Percentiles rank a stretch among this genome's conserved stretches.
Evolutionary conservation across 2,113 vertebrate genomes (phyloP).

Genomic region (Gadus macrocephalus): DNA sequence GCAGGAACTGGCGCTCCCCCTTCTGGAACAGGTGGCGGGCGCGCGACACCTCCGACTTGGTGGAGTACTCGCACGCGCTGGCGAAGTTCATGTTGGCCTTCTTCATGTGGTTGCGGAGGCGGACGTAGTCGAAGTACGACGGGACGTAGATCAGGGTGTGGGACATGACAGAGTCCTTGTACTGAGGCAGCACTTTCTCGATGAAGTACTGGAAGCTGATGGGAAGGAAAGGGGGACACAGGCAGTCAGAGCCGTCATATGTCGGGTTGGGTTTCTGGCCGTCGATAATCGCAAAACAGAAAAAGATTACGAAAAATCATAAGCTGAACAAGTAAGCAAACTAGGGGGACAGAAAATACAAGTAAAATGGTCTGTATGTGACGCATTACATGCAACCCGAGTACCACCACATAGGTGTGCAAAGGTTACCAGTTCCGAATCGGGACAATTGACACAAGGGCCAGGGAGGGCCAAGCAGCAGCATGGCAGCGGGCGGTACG

Average conservation of each 20-base stretch:
- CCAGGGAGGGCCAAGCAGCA: neutral
- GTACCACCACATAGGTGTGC: too few relatives aligned
- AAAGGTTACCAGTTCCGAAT: too few relatives aligned
- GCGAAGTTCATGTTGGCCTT: constrained; percentile 85
- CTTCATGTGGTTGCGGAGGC: constrained; percentile 91
- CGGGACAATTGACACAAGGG: too few relatives aligned
- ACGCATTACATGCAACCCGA: too few relatives aligned
- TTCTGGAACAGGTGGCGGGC: constrained; percentile 85
- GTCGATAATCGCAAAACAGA: too few relatives aligned
- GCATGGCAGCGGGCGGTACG: neutral
- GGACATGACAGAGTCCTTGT: constrained; percentile 92
- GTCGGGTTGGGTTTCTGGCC: too few relatives aligned
- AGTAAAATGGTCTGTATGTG: too few relatives aligned
- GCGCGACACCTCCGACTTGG: constrained; percentile 77
- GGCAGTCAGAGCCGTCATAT: too few relatives aligned
- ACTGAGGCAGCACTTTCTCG: constrained; percentile 88
- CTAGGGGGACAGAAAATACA: too few relatives aligned
- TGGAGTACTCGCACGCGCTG: constrained; percentile 87
- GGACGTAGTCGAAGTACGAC: constrained; percentile 93
- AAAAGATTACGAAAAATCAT: too few relatives aligned
- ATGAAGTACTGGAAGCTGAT: constrained; percentile 89
- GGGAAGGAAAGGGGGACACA: neutral
- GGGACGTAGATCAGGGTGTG: constrained; percentile 92
- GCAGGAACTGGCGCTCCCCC: constrained; percentile 86
- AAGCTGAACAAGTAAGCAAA: too few relatives aligned